These are phyloP conservation scores for Holocentrus rufus DNA, from an alignment of 2,797 vertebrate species.

Conservation along the genomic window DNA sequence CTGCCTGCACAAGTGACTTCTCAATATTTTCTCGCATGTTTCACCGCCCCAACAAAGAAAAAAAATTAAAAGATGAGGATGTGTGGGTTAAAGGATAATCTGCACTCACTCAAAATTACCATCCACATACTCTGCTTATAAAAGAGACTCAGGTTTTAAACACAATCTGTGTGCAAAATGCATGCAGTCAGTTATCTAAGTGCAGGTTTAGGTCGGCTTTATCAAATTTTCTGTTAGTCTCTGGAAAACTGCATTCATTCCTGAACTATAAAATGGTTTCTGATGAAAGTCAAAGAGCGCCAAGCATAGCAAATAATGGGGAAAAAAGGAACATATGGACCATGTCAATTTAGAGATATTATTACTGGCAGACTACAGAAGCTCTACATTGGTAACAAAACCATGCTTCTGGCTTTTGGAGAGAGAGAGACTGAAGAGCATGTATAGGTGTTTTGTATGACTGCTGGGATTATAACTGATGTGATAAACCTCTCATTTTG, in stretches of 20 bases:
- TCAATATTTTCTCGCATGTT: slow-evolving; percentile 27
- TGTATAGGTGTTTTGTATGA: background rate
- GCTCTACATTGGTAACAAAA: slow-evolving; percentile 9
- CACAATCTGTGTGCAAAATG: no score
- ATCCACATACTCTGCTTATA: background rate
- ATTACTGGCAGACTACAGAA: slow-evolving; percentile 21
- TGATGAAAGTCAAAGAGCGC: slow-evolving; percentile 19
- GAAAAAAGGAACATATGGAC: slow-evolving; percentile 36
- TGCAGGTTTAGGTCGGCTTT: background rate
- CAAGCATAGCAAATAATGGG: slow-evolving; percentile 23
- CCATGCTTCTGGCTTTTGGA: background rate
- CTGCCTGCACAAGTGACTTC: slow-evolving; percentile 6
- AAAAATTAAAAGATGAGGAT: background rate
- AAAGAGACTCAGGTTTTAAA: background rate
- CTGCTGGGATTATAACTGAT: background rate
- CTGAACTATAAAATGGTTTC: slow-evolving; percentile 8
- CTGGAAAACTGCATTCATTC: background rate
- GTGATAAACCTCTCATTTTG: no score
- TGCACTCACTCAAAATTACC: background rate
- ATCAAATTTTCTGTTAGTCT: background rate
- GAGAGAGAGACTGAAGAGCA: background rate
- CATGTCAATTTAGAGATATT: slow-evolving; percentile 33
- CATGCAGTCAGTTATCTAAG: no score
- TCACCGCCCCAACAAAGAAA: background rate
- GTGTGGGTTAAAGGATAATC: background rate